phyloP scores from a whole-genome alignment of 2,113 vertebrate species.

The Rhadina sibilatrix region DNA sequence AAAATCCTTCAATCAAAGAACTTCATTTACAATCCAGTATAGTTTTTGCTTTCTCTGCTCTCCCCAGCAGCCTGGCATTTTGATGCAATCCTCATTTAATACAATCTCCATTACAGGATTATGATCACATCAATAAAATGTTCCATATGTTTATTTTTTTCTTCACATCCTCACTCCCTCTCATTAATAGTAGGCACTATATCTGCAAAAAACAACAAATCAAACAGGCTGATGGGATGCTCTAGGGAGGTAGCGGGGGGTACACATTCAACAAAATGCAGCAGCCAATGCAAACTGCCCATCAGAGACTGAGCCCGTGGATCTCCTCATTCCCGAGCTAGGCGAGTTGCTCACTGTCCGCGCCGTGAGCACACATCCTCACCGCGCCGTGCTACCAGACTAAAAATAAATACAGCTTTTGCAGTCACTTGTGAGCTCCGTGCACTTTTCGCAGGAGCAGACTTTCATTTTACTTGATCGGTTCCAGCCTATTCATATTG shows the following conservation, averaged over 20 bases:
- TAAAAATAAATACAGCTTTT: neutral
- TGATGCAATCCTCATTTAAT: slow-evolving; percentile 60
- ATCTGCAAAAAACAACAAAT: neutral
- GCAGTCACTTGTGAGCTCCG: neutral
- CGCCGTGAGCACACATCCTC: neutral
- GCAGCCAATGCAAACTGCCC: slow-evolving; percentile 38
- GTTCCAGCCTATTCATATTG: neutral
- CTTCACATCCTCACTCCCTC: neutral
- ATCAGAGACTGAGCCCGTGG: neutral
- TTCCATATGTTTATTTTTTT: slow-evolving; percentile 6
- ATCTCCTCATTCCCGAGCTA: neutral
- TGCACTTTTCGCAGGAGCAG: neutral
- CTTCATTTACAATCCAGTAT: slow-evolving; percentile 58
- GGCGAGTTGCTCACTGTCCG: neutral
- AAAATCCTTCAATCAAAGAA: slow-evolving; percentile 62
- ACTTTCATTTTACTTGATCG: slow-evolving; percentile 24
- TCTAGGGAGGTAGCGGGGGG: neutral
- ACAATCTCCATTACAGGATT: slow-evolving; percentile 69
- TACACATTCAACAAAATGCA: neutral
- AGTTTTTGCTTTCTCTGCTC: slow-evolving; percentile 16
- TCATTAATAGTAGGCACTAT: neutral
- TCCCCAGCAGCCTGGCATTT: slow-evolving; percentile 42
- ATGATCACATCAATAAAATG: slow-evolving; percentile 56
- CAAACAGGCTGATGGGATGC: neutral
- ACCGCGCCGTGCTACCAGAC: neutral